A percentile compares a stretch with the other conserved stretches of the same genome.
phyloP scores from a whole-genome alignment of 2,888 invertebrate species.

The Torymus texanus region DNA sequence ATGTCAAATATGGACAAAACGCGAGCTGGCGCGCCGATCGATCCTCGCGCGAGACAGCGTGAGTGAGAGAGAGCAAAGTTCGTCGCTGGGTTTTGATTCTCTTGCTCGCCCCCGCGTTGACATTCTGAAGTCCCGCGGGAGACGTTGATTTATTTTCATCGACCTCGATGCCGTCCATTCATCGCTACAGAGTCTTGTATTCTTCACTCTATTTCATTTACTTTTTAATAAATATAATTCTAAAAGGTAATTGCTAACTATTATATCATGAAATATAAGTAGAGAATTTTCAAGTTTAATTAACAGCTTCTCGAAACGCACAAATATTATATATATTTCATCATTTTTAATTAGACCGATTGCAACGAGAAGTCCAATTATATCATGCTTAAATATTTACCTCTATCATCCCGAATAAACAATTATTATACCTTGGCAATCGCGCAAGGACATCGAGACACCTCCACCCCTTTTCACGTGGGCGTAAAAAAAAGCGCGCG shows the following conservation, averaged over 20 bases:
- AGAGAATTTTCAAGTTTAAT: no score
- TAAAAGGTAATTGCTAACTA: no score
- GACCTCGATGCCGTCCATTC: constrained; percentile 17
- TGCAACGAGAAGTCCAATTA: no score
- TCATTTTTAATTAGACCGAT: no score
- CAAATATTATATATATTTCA: no score
- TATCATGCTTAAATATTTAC: no score
- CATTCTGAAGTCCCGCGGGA: not conserved
- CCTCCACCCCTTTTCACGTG: not conserved
- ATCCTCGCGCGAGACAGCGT: constrained; percentile 50
- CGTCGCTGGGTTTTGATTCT: not conserved
- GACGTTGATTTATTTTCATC: constrained; percentile 39
- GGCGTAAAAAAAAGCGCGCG: constrained; percentile 19
- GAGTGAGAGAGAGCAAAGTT: not conserved
- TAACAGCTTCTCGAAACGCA: no score
- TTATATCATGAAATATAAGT: no score
- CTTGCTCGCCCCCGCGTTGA: constrained; percentile 1
- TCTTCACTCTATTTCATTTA: constrained; percentile 18
- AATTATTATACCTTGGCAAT: no score
- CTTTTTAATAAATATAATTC: not conserved
- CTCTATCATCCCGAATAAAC: no score
- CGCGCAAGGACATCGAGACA: no score
- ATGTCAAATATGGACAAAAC: constrained; percentile 53
- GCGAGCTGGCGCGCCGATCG: constrained; percentile 56
- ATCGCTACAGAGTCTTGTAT: not conserved